phyloP scores from a whole-genome alignment of 2,888 invertebrate genomes.

The Nymphalis c-album region DNA sequence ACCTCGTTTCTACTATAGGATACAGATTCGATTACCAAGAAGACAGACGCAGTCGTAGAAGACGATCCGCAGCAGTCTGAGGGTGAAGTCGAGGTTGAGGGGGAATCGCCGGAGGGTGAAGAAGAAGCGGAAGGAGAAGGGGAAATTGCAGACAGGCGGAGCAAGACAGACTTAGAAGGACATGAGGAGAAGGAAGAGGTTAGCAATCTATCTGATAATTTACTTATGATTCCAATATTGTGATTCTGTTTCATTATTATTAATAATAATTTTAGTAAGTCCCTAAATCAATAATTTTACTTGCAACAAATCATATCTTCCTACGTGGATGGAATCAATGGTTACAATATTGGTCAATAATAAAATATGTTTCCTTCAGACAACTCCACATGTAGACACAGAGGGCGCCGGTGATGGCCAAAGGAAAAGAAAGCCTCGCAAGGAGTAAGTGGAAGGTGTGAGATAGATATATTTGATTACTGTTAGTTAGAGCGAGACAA shows the following conservation, averaged over 20 bases:
- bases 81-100: slow-evolving; percentile 52
- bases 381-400: slow-evolving; percentile 52
- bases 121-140: slow-evolving; percentile 40
- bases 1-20: slow-evolving; percentile 46
- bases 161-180: slow-evolving; percentile 54
- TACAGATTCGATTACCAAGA: slow-evolving; percentile 82
- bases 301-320: too few species aligned
- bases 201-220: neutral
- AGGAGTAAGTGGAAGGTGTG: slow-evolving; percentile 58
- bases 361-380: slow-evolving; percentile 43
- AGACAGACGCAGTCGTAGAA: slow-evolving; percentile 85
- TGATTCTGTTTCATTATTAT: too few species aligned
- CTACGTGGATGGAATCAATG: too few species aligned
- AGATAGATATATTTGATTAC: slow-evolving; percentile 9
- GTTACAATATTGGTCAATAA: neutral
- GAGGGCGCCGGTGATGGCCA: slow-evolving; percentile 75
- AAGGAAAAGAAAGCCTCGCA: slow-evolving; percentile 74
- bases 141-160: slow-evolving; percentile 45
- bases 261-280: too few species aligned
- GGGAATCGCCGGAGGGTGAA: slow-evolving; percentile 44
- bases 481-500: slow-evolving; percentile 33
- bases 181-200: slow-evolving; percentile 43
- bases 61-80: slow-evolving; percentile 80
- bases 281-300: too few species aligned
- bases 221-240: too few species aligned